Evolutionary conservation across 2,113 vertebrate genomes (phyloP).

Genomic region (Coregonus clupeaformis): DNA sequence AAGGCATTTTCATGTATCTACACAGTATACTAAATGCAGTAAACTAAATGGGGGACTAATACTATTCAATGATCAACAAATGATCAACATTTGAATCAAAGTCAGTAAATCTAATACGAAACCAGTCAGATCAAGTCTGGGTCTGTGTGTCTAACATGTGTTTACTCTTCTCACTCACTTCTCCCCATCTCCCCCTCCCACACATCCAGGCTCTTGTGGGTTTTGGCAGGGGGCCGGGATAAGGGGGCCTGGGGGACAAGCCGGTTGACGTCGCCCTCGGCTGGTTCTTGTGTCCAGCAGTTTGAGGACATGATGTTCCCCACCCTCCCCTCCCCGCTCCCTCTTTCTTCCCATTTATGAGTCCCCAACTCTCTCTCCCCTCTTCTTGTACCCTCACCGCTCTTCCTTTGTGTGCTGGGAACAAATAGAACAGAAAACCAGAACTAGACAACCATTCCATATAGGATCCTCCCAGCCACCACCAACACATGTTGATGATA

Average conservation of each 20-base stretch:
- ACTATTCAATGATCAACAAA: no score
- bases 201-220: conserved; percentile 32
- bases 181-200: background rate
- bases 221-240: conserved; percentile 12
- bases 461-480: background rate
- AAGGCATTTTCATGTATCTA: no score
- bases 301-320: background rate
- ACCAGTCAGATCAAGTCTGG: conserved; percentile 6
- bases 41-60: no score
- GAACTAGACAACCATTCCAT: background rate
- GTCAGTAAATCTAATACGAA: background rate
- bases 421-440: background rate
- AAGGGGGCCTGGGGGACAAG: conserved; percentile 12
- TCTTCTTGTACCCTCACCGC: no score
- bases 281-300: conserved; percentile 19
- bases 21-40: no score
- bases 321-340: background rate
- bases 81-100: no score
- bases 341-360: no score
- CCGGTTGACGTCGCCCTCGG: conserved; percentile 28
- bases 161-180: conserved; percentile 5
- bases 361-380: no score
- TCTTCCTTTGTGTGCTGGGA: background rate
- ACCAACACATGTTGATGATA: background rate
- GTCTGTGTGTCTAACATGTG: background rate